phyloP scores from a whole-genome alignment of 2,888 invertebrate species.

The Portevinia maculata region DNA sequence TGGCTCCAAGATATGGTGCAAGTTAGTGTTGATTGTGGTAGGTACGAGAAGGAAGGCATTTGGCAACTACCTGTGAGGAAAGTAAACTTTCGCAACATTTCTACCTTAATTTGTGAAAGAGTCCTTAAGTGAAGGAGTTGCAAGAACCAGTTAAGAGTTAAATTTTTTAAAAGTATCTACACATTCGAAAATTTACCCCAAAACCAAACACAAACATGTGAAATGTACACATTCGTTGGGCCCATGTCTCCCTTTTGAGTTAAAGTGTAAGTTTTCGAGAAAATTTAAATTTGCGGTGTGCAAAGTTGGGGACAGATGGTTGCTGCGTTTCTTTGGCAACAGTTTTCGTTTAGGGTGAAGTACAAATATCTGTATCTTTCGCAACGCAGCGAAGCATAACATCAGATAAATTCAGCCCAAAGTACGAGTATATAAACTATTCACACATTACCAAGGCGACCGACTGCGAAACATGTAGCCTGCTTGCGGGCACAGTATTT shows the following conservation, averaged over 20 bases:
- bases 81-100: constrained; percentile 59
- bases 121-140: constrained; percentile 42
- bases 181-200: constrained; percentile 42
- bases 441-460: constrained; percentile 61
- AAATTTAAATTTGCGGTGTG: constrained; percentile 67
- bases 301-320: constrained; percentile 63
- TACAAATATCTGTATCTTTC: constrained; percentile 12
- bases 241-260: constrained; percentile 27
- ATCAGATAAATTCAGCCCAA: constrained; percentile 31
- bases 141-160: constrained; percentile 32
- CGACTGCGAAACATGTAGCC: constrained; percentile 38
- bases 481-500: constrained; percentile 55
- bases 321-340: constrained; percentile 49
- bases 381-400: constrained; percentile 30
- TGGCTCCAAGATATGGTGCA: constrained; percentile 52
- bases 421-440: constrained; percentile 65
- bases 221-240: constrained; percentile 17
- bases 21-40: constrained; percentile 16
- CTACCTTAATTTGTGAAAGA: constrained; percentile 59
- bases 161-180: constrained; percentile 61
- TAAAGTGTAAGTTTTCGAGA: constrained; percentile 58
- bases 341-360: constrained; percentile 16
- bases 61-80: constrained; percentile 43
- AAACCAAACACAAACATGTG: constrained; percentile 61
- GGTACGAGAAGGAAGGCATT: background rate